Evolutionary conservation across 2,888 invertebrate species (phyloP).

Genomic region (Stictocephala bisonia): DNA sequence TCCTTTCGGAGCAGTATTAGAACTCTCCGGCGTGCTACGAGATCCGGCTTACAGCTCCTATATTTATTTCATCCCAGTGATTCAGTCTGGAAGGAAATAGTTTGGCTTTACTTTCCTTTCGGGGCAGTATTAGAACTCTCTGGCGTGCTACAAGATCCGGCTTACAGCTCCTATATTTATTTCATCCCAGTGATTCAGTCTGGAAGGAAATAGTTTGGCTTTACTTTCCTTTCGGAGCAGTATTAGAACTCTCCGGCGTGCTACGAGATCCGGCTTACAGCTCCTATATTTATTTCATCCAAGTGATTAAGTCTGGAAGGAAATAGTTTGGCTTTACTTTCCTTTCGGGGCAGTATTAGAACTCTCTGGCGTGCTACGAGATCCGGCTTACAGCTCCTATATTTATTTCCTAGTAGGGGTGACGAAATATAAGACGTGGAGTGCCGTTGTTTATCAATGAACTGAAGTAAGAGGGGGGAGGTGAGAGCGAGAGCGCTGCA

Average conservation of each 20-base stretch:
- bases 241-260: background rate
- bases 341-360: background rate
- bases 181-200: too few species aligned
- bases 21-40: too few species aligned
- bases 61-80: too few species aligned
- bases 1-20: too few species aligned
- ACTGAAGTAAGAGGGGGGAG: background rate
- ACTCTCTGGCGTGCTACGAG: background rate
- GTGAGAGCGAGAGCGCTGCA: background rate
- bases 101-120: too few species aligned
- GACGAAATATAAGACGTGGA: conserved; percentile 28
- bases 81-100: too few species aligned
- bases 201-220: background rate
- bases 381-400: background rate
- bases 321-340: background rate
- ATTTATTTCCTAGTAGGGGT: conserved; percentile 33
- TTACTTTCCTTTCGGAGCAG: background rate
- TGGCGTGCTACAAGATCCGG: too few species aligned
- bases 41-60: too few species aligned
- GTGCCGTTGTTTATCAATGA: conserved; percentile 41
- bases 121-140: too few species aligned
- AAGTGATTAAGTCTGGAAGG: background rate
- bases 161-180: too few species aligned
- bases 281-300: too few species aligned
- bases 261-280: background rate